These are phyloP conservation scores for Apodemus sylvaticus DNA, from an alignment of 2,113 vertebrate species.

Conservation along the genomic window DNA sequence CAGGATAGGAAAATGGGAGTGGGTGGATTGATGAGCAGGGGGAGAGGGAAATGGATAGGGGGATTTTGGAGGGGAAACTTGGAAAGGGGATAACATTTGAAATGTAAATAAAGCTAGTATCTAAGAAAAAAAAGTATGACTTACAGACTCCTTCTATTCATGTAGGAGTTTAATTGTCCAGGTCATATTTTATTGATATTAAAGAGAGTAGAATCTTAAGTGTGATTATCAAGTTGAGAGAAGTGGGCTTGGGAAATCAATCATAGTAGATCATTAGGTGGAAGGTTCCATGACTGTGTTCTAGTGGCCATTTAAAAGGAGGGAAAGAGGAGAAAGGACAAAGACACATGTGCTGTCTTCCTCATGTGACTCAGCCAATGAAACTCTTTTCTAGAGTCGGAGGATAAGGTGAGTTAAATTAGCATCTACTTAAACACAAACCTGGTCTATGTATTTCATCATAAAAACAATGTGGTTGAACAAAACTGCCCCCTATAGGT, in stretches of 20 bases:
- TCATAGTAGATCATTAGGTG: not conserved
- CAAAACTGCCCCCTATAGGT: not conserved
- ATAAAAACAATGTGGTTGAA: not conserved
- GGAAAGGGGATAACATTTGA: no score
- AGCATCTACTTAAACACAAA: not conserved
- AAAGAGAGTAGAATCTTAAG: not conserved
- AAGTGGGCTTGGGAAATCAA: not conserved
- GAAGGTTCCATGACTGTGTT: not conserved
- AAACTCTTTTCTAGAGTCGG: not conserved
- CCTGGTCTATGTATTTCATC: not conserved
- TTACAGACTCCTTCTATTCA: not conserved
- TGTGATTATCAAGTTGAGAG: not conserved
- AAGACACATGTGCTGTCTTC: not conserved
- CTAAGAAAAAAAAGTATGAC: not conserved
- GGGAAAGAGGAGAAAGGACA: not conserved
- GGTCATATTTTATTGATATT: not conserved
- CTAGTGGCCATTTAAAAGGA: not conserved
- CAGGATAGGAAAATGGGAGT: no score
- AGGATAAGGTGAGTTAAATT: not conserved
- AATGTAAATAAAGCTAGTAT: no score
- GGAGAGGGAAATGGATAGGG: no score
- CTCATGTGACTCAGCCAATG: not conserved
- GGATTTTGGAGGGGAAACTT: no score
- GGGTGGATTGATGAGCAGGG: no score
- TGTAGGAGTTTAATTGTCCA: not conserved